Evolutionary conservation across 2,888 invertebrate species (phyloP).

Genomic region (Drosophila borealis): DNA sequence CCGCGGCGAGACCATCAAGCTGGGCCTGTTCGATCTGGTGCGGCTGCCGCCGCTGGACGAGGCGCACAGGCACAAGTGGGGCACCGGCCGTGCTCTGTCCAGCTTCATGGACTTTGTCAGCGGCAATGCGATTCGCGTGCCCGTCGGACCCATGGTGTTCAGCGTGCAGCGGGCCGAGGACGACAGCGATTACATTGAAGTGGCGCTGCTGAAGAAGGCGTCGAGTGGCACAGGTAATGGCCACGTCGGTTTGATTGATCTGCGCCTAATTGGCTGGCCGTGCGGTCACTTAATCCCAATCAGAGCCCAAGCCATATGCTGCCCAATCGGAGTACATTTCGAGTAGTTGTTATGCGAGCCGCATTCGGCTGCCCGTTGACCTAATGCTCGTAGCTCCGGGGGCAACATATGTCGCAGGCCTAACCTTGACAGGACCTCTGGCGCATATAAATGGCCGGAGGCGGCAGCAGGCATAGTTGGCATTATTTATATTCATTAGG

Average conservation of each 20-base stretch:
- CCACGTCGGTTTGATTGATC: slow-evolving; percentile 47
- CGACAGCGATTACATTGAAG: slow-evolving; percentile 83
- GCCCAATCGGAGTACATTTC: background rate
- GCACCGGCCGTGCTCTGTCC: slow-evolving; percentile 78
- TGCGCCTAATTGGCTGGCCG: slow-evolving; percentile 30
- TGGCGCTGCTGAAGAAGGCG: slow-evolving; percentile 83
- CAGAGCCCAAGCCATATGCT: slow-evolving; percentile 26
- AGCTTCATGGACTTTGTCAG: slow-evolving; percentile 82
- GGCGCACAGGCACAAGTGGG: slow-evolving; percentile 66
- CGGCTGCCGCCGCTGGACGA: slow-evolving; percentile 83
- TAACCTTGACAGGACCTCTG: slow-evolving; percentile 33
- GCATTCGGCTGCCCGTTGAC: slow-evolving; percentile 40
- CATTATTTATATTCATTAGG: slow-evolving; percentile 68
- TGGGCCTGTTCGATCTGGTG: slow-evolving; percentile 87
- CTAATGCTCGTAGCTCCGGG: slow-evolving; percentile 22
- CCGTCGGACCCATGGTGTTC: slow-evolving; percentile 84
- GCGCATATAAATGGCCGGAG: slow-evolving; percentile 46
- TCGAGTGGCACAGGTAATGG: slow-evolving; percentile 79
- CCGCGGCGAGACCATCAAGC: slow-evolving; percentile 86
- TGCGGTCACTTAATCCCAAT: slow-evolving; percentile 13
- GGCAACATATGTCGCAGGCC: slow-evolving; percentile 41
- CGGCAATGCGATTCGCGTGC: slow-evolving; percentile 83
- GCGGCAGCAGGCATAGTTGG: slow-evolving; percentile 5
- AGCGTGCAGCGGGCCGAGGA: slow-evolving; percentile 84
- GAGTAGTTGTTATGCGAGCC: slow-evolving; percentile 43